Evolutionary conservation across 2,797 vertebrate genomes (phyloP).

Genomic region (Betta splendens): DNA sequence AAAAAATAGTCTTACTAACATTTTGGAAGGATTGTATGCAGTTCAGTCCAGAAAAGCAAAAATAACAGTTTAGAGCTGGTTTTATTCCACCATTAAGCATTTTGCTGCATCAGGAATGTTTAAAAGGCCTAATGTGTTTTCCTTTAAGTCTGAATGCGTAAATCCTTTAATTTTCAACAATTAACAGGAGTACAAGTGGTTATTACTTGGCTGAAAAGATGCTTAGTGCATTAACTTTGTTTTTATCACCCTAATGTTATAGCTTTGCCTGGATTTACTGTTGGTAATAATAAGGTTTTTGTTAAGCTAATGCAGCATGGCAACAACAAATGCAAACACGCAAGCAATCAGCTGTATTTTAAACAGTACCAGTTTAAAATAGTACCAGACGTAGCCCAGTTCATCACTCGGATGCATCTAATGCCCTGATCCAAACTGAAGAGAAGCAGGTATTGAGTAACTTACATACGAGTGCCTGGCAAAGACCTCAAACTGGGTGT

Average conservation of each 20-base stretch:
- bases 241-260: slow-evolving; percentile 10
- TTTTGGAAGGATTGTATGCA: slow-evolving; percentile 12
- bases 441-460: slow-evolving; percentile 49
- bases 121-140: slow-evolving; percentile 4
- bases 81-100: slow-evolving; percentile 23
- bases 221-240: background rate
- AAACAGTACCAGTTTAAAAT: background rate
- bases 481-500: slow-evolving; percentile 88
- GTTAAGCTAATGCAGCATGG: background rate
- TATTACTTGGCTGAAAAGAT: slow-evolving; percentile 6
- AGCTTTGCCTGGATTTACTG: background rate
- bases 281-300: background rate
- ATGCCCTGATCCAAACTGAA: slow-evolving; percentile 23
- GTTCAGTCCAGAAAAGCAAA: slow-evolving; percentile 8
- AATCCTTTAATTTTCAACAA: slow-evolving; percentile 19
- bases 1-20: slow-evolving; percentile 12
- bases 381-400: too few relatives aligned
- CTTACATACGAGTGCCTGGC: slow-evolving; percentile 94
- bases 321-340: background rate
- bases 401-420: slow-evolving; percentile 10
- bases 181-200: background rate
- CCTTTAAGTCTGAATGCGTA: slow-evolving; percentile 4
- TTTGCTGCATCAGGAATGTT: slow-evolving; percentile 13
- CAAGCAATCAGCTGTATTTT: background rate
- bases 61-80: slow-evolving; percentile 1